A percentile compares a stretch with the other conserved stretches of the same genome.
phyloP scores from a whole-genome alignment of 2,113 vertebrate species.

The Pipa parva region DNA sequence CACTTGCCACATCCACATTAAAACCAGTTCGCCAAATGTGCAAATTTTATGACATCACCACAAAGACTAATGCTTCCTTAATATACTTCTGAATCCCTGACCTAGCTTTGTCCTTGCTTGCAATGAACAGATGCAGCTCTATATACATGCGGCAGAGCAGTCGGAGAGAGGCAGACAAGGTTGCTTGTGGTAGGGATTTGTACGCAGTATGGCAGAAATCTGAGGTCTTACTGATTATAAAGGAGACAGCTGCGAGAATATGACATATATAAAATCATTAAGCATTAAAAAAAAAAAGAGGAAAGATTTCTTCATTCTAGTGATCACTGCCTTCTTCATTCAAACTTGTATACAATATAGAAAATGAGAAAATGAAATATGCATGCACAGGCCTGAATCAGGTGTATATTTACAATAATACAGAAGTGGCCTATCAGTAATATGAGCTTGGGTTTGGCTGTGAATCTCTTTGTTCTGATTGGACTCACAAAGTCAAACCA shows the following conservation, averaged over 20 bases:
- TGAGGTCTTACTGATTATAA: background rate
- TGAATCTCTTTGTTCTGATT: too few species aligned
- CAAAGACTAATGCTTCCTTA: background rate
- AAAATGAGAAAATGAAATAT: too few species aligned
- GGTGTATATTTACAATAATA: too few species aligned
- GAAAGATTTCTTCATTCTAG: too few species aligned
- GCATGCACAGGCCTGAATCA: too few species aligned
- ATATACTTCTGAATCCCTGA: slow-evolving; percentile 13
- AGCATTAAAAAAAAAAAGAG: too few species aligned
- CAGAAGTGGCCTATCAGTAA: too few species aligned
- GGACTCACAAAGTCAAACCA: too few species aligned
- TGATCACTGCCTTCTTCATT: too few species aligned
- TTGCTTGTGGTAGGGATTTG: slow-evolving; percentile 27
- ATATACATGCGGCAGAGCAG: slow-evolving; percentile 31
- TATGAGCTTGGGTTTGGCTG: too few species aligned
- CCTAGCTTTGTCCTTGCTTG: slow-evolving; percentile 37
- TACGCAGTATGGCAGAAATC: slow-evolving; percentile 21
- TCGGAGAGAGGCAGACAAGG: slow-evolving; percentile 25
- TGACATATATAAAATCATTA: too few species aligned
- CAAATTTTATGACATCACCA: background rate
- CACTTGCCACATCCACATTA: background rate
- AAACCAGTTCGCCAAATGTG: background rate
- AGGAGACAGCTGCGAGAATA: background rate
- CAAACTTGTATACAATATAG: too few species aligned
- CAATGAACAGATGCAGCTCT: slow-evolving; percentile 36